phyloP scores from a whole-genome alignment of 2,888 invertebrate species.

The Eudemis profundana region DNA sequence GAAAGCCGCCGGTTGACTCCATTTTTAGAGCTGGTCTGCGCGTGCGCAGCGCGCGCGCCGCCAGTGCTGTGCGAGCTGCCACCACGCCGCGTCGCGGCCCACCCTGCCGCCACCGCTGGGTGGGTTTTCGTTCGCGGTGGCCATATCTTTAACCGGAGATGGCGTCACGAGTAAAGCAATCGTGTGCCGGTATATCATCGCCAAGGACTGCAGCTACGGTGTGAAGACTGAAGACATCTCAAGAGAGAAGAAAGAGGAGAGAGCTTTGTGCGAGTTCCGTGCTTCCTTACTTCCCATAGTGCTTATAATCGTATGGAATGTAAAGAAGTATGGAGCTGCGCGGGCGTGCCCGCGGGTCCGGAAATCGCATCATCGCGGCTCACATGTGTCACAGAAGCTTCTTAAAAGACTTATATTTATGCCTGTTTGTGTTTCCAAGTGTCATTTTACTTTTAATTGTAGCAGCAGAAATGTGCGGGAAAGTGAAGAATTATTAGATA shows the following conservation, averaged over 20 bases:
- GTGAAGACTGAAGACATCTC: slow-evolving; percentile 65
- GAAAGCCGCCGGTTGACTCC: slow-evolving; percentile 83
- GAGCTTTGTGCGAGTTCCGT: slow-evolving; percentile 91
- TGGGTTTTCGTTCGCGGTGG: slow-evolving; percentile 55
- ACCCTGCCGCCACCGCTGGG: slow-evolving; percentile 61
- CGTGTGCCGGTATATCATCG: slow-evolving; percentile 15
- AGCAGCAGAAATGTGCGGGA: slow-evolving; percentile 13
- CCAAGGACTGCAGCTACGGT: slow-evolving; percentile 24
- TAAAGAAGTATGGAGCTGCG: slow-evolving; percentile 98
- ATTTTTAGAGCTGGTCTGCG: slow-evolving; percentile 85
- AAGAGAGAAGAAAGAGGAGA: slow-evolving; percentile 38
- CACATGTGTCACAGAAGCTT: slow-evolving; percentile 60
- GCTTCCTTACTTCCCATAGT: slow-evolving; percentile 99
- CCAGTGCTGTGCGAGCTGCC: slow-evolving; percentile 80
- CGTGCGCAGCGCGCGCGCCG: slow-evolving; percentile 79
- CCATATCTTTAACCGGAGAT: slow-evolving; percentile 58
- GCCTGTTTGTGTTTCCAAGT: slow-evolving; percentile 47
- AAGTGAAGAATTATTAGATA: slow-evolving; percentile 23
- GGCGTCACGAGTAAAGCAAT: slow-evolving; percentile 57
- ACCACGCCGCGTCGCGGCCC: slow-evolving; percentile 79
- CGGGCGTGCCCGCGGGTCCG: slow-evolving; percentile 74
- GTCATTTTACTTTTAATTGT: slow-evolving; percentile 21
- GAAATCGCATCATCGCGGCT: slow-evolving; percentile 59
- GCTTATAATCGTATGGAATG: slow-evolving; percentile 95
- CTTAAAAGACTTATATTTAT: slow-evolving; percentile 54